Evolutionary conservation across 2,797 vertebrate species (phyloP).

Genomic region (Tachyglossus aculeatus): DNA sequence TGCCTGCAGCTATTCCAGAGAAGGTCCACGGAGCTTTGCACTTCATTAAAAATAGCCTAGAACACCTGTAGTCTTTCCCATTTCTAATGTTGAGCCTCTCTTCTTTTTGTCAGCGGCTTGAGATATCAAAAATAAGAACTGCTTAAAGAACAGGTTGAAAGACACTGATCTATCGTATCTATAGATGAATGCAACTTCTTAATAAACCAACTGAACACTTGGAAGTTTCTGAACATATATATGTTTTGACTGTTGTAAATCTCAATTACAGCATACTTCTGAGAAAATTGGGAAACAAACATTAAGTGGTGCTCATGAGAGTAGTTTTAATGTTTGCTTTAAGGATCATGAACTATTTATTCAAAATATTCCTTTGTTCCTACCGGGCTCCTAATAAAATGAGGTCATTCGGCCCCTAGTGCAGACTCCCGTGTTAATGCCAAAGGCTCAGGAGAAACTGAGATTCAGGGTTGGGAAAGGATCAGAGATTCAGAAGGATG

Average conservation of each 20-base stretch:
- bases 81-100: background rate
- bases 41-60: constrained; percentile 45
- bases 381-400: no score
- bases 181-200: background rate
- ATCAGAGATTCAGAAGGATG: background rate
- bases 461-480: background rate
- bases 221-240: background rate
- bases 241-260: background rate
- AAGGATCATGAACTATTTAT: background rate
- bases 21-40: constrained; percentile 24
- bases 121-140: background rate
- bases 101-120: background rate
- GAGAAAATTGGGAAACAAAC: background rate
- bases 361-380: background rate
- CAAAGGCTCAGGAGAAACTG: no score
- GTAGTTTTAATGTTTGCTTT: background rate
- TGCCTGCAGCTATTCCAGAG: constrained; percentile 36
- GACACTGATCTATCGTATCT: background rate
- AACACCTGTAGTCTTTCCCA: background rate
- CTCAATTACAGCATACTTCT: background rate
- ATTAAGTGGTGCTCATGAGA: background rate
- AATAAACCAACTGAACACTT: no score
- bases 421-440: no score
- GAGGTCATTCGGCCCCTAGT: no score
- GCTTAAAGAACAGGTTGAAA: background rate